These are phyloP conservation scores for Rhea americana DNA, from an alignment of 2,113 vertebrate species.

Conservation along the genomic window DNA sequence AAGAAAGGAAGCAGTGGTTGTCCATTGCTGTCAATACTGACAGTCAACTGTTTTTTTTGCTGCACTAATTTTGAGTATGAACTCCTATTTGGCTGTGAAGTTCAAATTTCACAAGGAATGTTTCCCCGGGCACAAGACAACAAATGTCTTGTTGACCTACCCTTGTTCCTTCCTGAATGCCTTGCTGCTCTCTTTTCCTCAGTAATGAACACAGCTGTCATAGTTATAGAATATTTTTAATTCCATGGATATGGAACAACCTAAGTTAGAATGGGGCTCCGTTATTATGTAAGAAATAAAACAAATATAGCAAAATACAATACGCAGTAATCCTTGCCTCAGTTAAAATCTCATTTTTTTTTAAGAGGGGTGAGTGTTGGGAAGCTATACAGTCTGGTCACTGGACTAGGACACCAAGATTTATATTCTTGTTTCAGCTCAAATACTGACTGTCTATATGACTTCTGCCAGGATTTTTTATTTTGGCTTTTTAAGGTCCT, in stretches of 20 bases:
- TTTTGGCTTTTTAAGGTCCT: background rate
- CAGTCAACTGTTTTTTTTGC: background rate
- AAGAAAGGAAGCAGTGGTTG: background rate
- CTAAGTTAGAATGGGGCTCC: background rate
- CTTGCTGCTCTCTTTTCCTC: background rate
- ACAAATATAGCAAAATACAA: background rate
- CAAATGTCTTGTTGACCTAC: background rate
- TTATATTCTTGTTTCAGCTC: background rate
- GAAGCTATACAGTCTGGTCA: background rate
- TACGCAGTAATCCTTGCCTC: background rate
- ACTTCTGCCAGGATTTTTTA: background rate
- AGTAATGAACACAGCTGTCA: background rate
- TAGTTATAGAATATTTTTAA: background rate
- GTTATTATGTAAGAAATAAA: background rate
- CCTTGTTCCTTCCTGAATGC: background rate
- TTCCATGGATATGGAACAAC: background rate
- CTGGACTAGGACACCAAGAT: background rate
- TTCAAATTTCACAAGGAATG: background rate
- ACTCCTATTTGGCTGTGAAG: background rate
- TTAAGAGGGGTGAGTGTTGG: background rate
- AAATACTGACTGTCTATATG: background rate
- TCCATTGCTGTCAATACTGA: background rate
- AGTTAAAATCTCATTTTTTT: background rate
- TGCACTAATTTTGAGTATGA: background rate
- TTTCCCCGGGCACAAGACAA: background rate